Percentiles rank a stretch among this genome's conserved stretches.
phyloP scores from a whole-genome alignment of 2,888 invertebrate genomes.

The Dusona sp. region DNA sequence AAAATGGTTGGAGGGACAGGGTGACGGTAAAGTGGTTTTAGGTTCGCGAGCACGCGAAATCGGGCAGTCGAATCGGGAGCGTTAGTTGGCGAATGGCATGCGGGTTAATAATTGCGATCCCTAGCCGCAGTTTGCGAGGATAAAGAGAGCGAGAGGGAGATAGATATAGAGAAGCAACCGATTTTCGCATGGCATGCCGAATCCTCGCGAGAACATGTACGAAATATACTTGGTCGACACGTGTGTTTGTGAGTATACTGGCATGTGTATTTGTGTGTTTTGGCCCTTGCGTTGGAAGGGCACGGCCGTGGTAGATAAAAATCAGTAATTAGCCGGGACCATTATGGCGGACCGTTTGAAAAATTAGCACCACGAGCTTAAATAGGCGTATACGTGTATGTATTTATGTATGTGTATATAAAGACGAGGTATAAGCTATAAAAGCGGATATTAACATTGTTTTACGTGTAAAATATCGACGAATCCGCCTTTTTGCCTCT shows the following conservation, averaged over 20 bases:
- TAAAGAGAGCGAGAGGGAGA: slow-evolving; percentile 54
- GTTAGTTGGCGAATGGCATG: slow-evolving; percentile 74
- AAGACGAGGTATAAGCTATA: background rate
- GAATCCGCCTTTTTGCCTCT: slow-evolving; percentile 27
- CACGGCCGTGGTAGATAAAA: slow-evolving; percentile 80
- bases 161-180: slow-evolving; percentile 55
- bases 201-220: slow-evolving; percentile 63
- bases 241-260: background rate
- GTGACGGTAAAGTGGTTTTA: slow-evolving; percentile 19
- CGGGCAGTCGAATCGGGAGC: slow-evolving; percentile 66
- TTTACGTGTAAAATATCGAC: slow-evolving; percentile 2
- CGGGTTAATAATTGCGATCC: slow-evolving; percentile 75
- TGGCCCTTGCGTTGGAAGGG: slow-evolving; percentile 65
- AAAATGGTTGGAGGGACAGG: background rate
- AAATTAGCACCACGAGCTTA: slow-evolving; percentile 81
- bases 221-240: background rate
- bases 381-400: slow-evolving; percentile 4
- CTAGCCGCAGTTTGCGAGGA: slow-evolving; percentile 62
- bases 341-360: slow-evolving; percentile 84
- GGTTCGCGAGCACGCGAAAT: slow-evolving; percentile 61
- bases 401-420: slow-evolving; percentile 1
- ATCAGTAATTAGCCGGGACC: slow-evolving; percentile 84
- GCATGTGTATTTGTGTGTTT: slow-evolving; percentile 10
- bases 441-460: slow-evolving; percentile 33
- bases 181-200: slow-evolving; percentile 66